Percentiles rank a stretch among this genome's conserved stretches.
phyloP scores from a whole-genome alignment of 2,888 invertebrate species.

The Steromphala cineraria region DNA sequence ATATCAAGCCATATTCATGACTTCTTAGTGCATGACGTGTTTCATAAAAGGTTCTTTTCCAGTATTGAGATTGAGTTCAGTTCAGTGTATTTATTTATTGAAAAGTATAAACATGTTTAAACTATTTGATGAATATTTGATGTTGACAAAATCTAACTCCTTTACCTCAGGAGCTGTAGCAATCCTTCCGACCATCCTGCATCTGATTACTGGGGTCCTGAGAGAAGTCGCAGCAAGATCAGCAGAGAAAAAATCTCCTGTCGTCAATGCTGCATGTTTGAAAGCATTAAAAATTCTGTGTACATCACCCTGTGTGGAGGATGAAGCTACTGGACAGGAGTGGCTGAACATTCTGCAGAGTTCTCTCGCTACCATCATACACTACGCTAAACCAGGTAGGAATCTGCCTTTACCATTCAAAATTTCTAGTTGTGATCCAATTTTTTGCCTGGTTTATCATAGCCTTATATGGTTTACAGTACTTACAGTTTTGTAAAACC shows the following conservation, averaged over 20 bases:
- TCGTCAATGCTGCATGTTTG: conserved; percentile 84
- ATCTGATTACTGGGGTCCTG: conserved; percentile 91
- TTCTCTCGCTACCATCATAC: conserved; percentile 91
- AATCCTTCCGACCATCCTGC: conserved; percentile 93
- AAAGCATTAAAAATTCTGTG: conserved; percentile 84
- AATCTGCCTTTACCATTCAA: not conserved
- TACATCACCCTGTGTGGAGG: conserved; percentile 79
- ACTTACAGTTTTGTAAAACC: too few species aligned
- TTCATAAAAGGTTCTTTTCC: too few species aligned
- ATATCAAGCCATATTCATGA: too few species aligned
- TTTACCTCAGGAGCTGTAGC: conserved; percentile 83
- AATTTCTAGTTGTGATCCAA: not conserved
- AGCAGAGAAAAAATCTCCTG: conserved; percentile 77
- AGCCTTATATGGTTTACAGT: too few species aligned
- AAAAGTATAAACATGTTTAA: too few species aligned
- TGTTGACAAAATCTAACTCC: not conserved
- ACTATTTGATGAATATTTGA: too few species aligned
- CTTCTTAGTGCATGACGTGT: too few species aligned
- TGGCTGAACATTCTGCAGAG: conserved; percentile 91
- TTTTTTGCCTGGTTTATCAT: too few species aligned
- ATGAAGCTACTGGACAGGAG: conserved; percentile 78
- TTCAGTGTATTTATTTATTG: too few species aligned
- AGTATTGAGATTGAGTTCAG: too few species aligned
- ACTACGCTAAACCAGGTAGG: conserved; percentile 80
- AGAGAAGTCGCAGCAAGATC: conserved; percentile 85